phyloP scores from a whole-genome alignment of 2,797 vertebrate genomes.

The Sebastes nivosus region DNA sequence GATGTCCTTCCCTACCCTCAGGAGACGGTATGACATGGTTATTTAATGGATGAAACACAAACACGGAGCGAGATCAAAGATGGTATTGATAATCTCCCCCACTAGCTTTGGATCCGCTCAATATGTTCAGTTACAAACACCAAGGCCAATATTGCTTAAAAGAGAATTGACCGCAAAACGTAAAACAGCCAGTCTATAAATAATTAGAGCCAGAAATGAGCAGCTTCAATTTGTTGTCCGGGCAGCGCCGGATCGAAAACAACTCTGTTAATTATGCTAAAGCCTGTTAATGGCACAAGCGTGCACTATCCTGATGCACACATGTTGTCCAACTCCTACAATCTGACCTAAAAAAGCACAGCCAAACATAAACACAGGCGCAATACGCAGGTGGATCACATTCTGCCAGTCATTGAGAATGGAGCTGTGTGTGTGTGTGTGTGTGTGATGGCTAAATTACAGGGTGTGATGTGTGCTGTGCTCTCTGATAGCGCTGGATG shows the following conservation, averaged over 20 bases:
- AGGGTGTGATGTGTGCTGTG: slow-evolving; percentile 84
- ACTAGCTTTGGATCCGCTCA: slow-evolving; percentile 72
- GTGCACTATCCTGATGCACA: slow-evolving; percentile 43
- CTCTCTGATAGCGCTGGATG: slow-evolving; percentile 74
- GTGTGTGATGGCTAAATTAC: slow-evolving; percentile 78
- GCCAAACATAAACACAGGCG: slow-evolving; percentile 25
- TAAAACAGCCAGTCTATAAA: slow-evolving; percentile 82
- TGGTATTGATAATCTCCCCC: slow-evolving; percentile 77
- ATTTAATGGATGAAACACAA: slow-evolving; percentile 80
- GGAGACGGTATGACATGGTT: slow-evolving; percentile 69
- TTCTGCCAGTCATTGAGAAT: slow-evolving; percentile 61
- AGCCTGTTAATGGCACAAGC: slow-evolving; percentile 71
- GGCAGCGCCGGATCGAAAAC: slow-evolving; percentile 69
- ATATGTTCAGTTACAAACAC: slow-evolving; percentile 80
- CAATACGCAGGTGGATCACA: slow-evolving; percentile 51
- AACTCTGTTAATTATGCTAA: slow-evolving; percentile 78
- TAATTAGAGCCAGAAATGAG: slow-evolving; percentile 82
- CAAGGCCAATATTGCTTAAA: slow-evolving; percentile 80
- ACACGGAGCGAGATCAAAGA: slow-evolving; percentile 77
- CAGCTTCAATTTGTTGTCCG: slow-evolving; percentile 74
- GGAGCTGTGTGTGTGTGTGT: slow-evolving; percentile 27
- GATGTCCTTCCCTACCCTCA: slow-evolving; percentile 37
- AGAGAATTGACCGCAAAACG: slow-evolving; percentile 80
- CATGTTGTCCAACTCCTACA: slow-evolving; percentile 32
- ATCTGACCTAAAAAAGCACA: slow-evolving; percentile 40